phyloP scores from a whole-genome alignment of 2,888 invertebrate genomes.

The Fragum whitleyi region DNA sequence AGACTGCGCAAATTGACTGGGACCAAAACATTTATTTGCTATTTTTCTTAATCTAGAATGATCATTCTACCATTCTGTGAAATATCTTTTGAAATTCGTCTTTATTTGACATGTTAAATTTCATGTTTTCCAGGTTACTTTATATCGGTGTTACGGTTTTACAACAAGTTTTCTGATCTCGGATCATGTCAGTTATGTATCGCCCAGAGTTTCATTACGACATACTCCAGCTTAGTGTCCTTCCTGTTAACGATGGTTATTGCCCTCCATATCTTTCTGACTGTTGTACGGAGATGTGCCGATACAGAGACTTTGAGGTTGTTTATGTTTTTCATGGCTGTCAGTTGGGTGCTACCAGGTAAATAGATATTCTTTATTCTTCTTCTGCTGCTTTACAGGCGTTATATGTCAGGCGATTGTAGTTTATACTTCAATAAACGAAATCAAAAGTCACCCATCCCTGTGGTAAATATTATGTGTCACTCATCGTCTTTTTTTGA shows the following conservation, averaged over 20 bases:
- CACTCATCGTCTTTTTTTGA: too few relatives aligned
- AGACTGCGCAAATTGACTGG: too few relatives aligned
- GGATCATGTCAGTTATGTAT: constrained; percentile 31
- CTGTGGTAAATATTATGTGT: too few relatives aligned
- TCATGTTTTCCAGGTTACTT: constrained; percentile 6
- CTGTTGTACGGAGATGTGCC: constrained; percentile 18
- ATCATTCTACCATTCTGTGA: too few relatives aligned
- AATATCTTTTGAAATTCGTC: too few relatives aligned
- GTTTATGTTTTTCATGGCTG: background rate
- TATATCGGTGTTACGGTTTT: background rate
- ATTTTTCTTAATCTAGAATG: too few relatives aligned
- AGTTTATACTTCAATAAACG: too few relatives aligned
- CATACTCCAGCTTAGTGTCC: constrained; percentile 59
- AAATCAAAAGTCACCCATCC: too few relatives aligned
- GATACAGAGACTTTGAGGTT: background rate
- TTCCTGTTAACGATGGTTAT: constrained; percentile 58
- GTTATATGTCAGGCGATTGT: too few relatives aligned
- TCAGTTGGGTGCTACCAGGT: constrained; percentile 43
- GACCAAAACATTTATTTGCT: too few relatives aligned
- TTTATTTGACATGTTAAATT: background rate
- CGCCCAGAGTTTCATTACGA: constrained; percentile 58
- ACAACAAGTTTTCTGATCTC: background rate
- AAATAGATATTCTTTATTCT: background rate
- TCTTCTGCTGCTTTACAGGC: too few relatives aligned
- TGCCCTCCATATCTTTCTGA: constrained; percentile 49